Conservation (phyloP, 1,140 invertebrate genomes). For the Leguminivora glycinivorella region DNA sequence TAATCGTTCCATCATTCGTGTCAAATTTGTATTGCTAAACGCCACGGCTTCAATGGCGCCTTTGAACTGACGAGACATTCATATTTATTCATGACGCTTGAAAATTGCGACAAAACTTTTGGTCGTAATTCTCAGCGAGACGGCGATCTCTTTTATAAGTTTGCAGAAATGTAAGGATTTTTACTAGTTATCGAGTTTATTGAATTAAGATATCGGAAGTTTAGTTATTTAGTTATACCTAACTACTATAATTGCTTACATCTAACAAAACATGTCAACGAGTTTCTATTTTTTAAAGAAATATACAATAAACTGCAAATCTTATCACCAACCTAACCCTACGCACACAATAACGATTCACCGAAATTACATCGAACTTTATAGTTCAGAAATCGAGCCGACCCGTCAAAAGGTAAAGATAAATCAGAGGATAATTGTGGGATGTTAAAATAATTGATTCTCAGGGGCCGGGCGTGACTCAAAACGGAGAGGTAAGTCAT, state of each 20-base stretch:
- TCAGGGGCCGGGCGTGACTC: conserved; percentile 52
- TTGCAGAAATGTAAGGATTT: not conserved
- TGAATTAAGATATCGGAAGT: too few relatives aligned
- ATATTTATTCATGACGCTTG: not conserved
- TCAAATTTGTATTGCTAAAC: not conserved
- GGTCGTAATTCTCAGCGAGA: not conserved
- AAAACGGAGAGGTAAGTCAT: conserved; percentile 53
- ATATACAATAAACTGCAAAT: too few relatives aligned
- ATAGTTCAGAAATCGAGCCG: conserved; percentile 50
- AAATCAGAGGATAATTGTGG: conserved; percentile 62
- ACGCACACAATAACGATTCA: conserved; percentile 35
- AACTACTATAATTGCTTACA: too few relatives aligned
- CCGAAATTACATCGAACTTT: not conserved
- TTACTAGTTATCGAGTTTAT: too few relatives aligned
- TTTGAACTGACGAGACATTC: not conserved
- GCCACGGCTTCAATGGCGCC: not conserved
- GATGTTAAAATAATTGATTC: conserved; percentile 61
- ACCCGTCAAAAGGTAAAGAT: conserved; percentile 63
- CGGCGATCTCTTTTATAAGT: not conserved
- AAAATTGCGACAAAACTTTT: not conserved
- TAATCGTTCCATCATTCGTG: not conserved
- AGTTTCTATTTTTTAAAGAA: too few relatives aligned
- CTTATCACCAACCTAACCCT: not conserved
- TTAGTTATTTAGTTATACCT: too few relatives aligned
- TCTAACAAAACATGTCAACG: too few relatives aligned